Percentiles rank a stretch among this genome's conserved stretches.
phyloP scores from a whole-genome alignment of 2,888 invertebrate genomes.

The Temnothorax unifasciatus region DNA sequence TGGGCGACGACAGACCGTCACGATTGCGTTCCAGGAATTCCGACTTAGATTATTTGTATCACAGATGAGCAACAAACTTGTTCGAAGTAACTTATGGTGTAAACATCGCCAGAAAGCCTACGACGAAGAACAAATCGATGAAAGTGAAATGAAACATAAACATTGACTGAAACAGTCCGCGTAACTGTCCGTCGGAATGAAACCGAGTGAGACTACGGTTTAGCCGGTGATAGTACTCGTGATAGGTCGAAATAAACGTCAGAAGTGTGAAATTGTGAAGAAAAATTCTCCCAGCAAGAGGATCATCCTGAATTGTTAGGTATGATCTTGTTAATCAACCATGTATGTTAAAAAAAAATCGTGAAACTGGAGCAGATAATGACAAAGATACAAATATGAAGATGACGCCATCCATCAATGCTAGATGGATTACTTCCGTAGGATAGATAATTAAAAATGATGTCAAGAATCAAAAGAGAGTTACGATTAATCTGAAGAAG shows the following conservation, averaged over 20 bases:
- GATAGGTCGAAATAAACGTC: neutral
- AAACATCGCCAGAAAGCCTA: neutral
- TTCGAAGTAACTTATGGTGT: slow-evolving; percentile 7
- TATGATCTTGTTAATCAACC: neutral
- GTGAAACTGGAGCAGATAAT: neutral
- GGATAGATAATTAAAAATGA: slow-evolving; percentile 44
- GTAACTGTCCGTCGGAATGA: slow-evolving; percentile 68
- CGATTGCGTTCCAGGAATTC: neutral
- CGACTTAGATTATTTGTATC: neutral
- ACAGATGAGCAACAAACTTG: neutral
- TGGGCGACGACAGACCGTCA: neutral
- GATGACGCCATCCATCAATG: slow-evolving; percentile 23
- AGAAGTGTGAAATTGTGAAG: slow-evolving; percentile 8
- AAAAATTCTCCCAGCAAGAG: neutral
- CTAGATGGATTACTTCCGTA: slow-evolving; percentile 53
- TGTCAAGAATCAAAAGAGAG: neutral
- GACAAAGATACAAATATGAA: slow-evolving; percentile 14
- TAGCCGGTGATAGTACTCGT: slow-evolving; percentile 9
- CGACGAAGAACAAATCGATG: slow-evolving; percentile 33
- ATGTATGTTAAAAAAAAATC: slow-evolving; percentile 35
- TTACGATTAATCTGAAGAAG: neutral
- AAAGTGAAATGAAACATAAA: slow-evolving; percentile 62
- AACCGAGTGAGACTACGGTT: slow-evolving; percentile 42
- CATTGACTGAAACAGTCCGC: slow-evolving; percentile 28
- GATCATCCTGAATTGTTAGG: neutral